Percentiles rank a stretch among this genome's conserved stretches.
These are phyloP conservation scores for Rhinatrema bivittatum DNA, from an alignment of 2,797 vertebrate species.

Conservation along the genomic window DNA sequence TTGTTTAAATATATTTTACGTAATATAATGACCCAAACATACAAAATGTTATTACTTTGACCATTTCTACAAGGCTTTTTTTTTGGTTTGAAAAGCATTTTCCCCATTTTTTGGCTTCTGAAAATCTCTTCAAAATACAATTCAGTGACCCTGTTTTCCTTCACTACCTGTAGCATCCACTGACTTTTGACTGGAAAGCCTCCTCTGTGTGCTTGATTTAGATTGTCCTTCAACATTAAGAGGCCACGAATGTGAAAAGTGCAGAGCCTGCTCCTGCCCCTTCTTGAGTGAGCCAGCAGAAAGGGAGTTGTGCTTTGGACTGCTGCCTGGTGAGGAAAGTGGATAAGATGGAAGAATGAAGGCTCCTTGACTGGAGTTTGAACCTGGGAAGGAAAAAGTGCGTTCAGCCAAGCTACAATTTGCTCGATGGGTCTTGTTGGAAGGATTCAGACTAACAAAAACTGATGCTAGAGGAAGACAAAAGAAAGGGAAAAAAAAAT, in stretches of 20 bases:
- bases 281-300: constrained; percentile 39
- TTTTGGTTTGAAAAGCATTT: too few relatives aligned
- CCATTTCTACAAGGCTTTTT: too few relatives aligned
- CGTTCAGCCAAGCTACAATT: constrained; percentile 61
- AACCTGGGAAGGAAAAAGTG: constrained; percentile 38
- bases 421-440: constrained; percentile 49
- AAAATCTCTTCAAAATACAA: too few relatives aligned
- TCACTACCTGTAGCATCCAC: constrained; percentile 47
- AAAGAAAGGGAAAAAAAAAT: not conserved
- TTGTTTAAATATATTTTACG: too few relatives aligned
- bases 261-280: constrained; percentile 48
- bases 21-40: too few relatives aligned
- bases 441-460: constrained; percentile 35
- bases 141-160: too few relatives aligned
- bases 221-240: constrained; percentile 60
- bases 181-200: constrained; percentile 45
- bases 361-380: constrained; percentile 46
- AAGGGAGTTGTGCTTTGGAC: constrained; percentile 53
- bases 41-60: too few relatives aligned
- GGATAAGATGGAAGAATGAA: constrained; percentile 76
- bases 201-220: constrained; percentile 54
- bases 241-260: constrained; percentile 85
- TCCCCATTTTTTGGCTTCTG: too few relatives aligned
- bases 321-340: constrained; percentile 59
- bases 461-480: constrained; percentile 24